Conservation (phyloP, 2,888 invertebrate genomes). For the Hydrotaea cyrtoneurina region DNA sequence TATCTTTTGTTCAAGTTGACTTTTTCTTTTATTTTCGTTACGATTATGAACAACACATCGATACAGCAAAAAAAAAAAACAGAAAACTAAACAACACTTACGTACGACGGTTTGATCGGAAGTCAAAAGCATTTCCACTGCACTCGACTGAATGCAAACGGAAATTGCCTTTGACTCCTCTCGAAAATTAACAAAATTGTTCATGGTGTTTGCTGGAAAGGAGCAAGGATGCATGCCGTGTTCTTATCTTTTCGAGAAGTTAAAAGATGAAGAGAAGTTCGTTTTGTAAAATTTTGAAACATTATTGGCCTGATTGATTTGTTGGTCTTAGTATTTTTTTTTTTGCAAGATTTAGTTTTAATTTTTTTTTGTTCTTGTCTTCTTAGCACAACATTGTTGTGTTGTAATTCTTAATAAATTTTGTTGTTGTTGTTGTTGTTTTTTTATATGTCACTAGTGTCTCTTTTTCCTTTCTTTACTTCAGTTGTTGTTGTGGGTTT, state of each 20-base stretch:
- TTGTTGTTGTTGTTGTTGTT: slow-evolving; percentile 71
- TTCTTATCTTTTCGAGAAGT: slow-evolving; percentile 28
- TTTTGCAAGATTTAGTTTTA: slow-evolving; percentile 59
- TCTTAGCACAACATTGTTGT: slow-evolving; percentile 61
- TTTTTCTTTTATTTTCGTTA: slow-evolving; percentile 30
- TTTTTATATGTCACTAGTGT: slow-evolving; percentile 80
- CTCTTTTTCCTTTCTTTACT: slow-evolving; percentile 75
- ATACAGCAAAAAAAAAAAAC: slow-evolving; percentile 62
- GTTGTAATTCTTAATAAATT: slow-evolving; percentile 69
- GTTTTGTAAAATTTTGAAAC: slow-evolving; percentile 77
- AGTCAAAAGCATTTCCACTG: neutral
- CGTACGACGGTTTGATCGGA: slow-evolving; percentile 12
- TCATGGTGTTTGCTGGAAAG: slow-evolving; percentile 15
- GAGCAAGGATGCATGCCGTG: slow-evolving; percentile 53
- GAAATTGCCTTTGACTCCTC: neutral
- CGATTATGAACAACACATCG: slow-evolving; percentile 64
- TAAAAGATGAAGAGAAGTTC: slow-evolving; percentile 20
- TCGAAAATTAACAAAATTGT: slow-evolving; percentile 3
- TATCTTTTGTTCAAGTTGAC: slow-evolving; percentile 37
- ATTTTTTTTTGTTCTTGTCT: slow-evolving; percentile 43
- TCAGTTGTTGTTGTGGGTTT: slow-evolving; percentile 51
- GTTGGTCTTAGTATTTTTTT: slow-evolving; percentile 72
- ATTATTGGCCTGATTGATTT: slow-evolving; percentile 81
- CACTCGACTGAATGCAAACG: neutral
- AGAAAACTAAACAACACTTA: slow-evolving; percentile 66